Percentiles rank a stretch among this genome's conserved stretches.
Evolutionary conservation across 1,140 invertebrate genomes (phyloP).

Genomic region (Diachasma alloeum): DNA sequence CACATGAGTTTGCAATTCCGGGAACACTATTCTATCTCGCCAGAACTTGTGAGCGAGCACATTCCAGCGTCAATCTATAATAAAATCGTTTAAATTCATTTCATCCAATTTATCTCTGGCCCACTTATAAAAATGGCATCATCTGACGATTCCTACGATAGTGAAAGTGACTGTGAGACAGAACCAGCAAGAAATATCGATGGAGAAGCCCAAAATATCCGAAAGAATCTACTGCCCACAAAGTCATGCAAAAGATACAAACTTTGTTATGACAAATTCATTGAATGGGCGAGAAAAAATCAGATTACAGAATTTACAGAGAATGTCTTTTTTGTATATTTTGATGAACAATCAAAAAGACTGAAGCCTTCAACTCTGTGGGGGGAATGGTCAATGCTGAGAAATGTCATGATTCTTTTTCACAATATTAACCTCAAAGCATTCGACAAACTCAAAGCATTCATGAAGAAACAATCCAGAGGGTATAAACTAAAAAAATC

Average conservation of each 20-base stretch:
- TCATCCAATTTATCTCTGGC: not conserved
- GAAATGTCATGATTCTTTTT: too few species aligned
- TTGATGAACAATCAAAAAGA: too few species aligned
- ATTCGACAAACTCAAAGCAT: not conserved
- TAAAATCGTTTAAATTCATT: not conserved
- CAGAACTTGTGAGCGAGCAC: too few species aligned
- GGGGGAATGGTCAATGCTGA: too few species aligned
- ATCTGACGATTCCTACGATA: not conserved
- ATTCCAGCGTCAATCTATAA: slow-evolving; percentile 11
- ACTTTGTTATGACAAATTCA: not conserved
- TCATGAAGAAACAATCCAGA: slow-evolving; percentile 15
- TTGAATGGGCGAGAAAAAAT: not conserved
- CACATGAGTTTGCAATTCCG: too few species aligned
- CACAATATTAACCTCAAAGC: slow-evolving; percentile 1
- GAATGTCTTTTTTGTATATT: not conserved
- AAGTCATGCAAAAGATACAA: not conserved
- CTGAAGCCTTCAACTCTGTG: too few species aligned
- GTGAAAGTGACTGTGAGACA: not conserved
- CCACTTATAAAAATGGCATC: not conserved
- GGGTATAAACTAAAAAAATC: slow-evolving; percentile 16
- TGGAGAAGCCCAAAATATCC: not conserved
- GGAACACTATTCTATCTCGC: too few species aligned
- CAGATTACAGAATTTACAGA: not conserved
- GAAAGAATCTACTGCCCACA: not conserved
- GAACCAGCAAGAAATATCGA: not conserved